Evolutionary conservation across 2,888 invertebrate genomes (phyloP), one percentile per base, ranked within the genome.

Genomic region (Melolontha melolontha): DNA sequence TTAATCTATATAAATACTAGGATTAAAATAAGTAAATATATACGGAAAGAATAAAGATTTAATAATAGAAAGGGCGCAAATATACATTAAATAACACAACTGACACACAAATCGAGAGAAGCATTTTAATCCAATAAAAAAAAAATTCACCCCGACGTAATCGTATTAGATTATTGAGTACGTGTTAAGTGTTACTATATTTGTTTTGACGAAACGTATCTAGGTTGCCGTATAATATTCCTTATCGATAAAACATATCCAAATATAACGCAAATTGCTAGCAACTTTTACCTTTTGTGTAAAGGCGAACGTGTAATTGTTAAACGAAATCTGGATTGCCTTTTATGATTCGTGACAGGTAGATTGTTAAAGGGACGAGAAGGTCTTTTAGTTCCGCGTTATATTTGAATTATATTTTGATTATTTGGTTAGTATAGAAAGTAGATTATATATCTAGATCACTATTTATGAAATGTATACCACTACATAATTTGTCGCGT

Each of bases 221-320:
- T 34, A 34, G 59, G 44, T 8, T 29, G 12, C 29, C 44, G 29
- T 22, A 47, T 62, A 62, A 62, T 62, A 49, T 62, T 39, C 39
- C 59, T 34, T 62, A 62, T 62, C 59, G 59, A 62, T 62, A 62
- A 59, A 62, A 62, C 59, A 47, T 62, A 29, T 62, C 47, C 59
- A 62, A 62, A 62, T 62, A 62, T 62, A 62, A 62, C 29, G n/a
- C n/a, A 47, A 47, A 47, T 47, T 47, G 59, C 59, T 34, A 34
- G 42, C 34, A 62, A 47, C 59, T 47, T 62, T 39, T 47, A 17
- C 49, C 29, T 39, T 62, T 62, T 62, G 59, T 62, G 59, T 39
- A 29, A 59, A 59, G 44, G 34, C 11, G 47, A 39, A 14, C 39
- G 59, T 6, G 34, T 62, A 49, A 62, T 49, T 47, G 59, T 34